Evolutionary conservation across 2,888 invertebrate genomes (phyloP).

Genomic region (Drosophila monieri): DNA sequence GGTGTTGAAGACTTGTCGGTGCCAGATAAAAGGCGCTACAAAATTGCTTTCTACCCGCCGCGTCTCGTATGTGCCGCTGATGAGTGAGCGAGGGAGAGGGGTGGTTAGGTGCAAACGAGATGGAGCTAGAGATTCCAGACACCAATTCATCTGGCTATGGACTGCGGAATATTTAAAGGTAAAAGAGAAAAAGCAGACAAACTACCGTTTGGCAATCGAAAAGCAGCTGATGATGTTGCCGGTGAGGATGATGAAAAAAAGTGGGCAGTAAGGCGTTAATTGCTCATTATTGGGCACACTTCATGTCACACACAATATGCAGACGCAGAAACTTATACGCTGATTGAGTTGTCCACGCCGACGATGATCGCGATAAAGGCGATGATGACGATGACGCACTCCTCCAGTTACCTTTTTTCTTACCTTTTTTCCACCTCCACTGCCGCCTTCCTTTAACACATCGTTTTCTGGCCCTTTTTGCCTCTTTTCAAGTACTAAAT

Average conservation of each 20-base stretch:
- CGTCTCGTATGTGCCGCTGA: constrained; percentile 34
- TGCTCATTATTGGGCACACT: constrained; percentile 83
- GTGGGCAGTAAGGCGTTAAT: constrained; percentile 79
- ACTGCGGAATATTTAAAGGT: constrained; percentile 64
- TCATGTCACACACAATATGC: constrained; percentile 75
- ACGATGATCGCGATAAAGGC: constrained; percentile 3
- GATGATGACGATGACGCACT: constrained; percentile 49
- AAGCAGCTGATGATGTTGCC: constrained; percentile 14
- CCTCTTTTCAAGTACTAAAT: constrained; percentile 69
- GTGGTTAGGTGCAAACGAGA: constrained; percentile 8
- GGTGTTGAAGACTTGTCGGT: constrained; percentile 80
- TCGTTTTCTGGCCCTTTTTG: constrained; percentile 60
- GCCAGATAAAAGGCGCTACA: constrained; percentile 77
- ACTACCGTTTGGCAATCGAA: constrained; percentile 66
- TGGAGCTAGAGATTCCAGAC: constrained; percentile 52
- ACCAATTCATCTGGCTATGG: constrained; percentile 58
- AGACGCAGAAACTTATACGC: constrained; percentile 58
- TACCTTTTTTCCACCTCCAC: constrained; percentile 24
- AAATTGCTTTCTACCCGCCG: constrained; percentile 63
- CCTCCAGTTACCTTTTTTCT: constrained; percentile 36
- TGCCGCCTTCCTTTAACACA: constrained; percentile 34
- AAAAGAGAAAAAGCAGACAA: constrained; percentile 60
- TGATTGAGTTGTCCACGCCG: constrained; percentile 69
- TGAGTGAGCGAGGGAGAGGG: constrained; percentile 20
- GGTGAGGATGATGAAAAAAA: constrained; percentile 38